Base-by-base conservation (phyloP, 1,140 invertebrate genomes). In the Drosophila nigrodunni region DNA sequence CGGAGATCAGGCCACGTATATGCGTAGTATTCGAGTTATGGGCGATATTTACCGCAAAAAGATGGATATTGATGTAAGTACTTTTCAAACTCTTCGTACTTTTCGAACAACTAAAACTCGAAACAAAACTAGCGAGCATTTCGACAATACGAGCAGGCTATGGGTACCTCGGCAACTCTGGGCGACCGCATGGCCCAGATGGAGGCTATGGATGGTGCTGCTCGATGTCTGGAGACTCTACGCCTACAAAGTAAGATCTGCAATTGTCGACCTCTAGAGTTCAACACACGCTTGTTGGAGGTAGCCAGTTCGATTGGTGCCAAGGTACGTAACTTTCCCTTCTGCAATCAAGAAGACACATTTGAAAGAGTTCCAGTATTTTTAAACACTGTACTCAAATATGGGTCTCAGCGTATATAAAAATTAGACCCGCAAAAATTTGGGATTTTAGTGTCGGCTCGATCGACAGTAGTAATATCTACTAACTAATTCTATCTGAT, bases 201-300 rank as follows among this genome's bases (percentile, higher is more conserved):
- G 96, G 96, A 97, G 90, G 96, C 96, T 0, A 97, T 97, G 96
- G 96, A 97, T 80, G 96, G 96, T 1, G 96, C 96, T 0, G 96
- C 96, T 0, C 93, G 96, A 35, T 97, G 96, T 80, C 92, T 97
- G 37, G 96, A 97, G 90, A 95, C 95, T 3, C 92, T 97, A 6
- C 93, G 96, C 68, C 91, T 92, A 7, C 96, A 97, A 78, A 96
- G 96, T 82, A 95, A 96, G 88, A 97, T 97, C 76, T 97, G 96
- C 92, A 96, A 97, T 92, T 97, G 96, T 91, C 94, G 96, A 39
- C 96, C 96, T 6, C 93, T 97, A 21, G 96, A 97, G 91, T 97
- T 97, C 90, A 97, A 97, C 91, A 96, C 96, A 0, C 94, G 96
- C 62, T 92, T 97, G 6, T 92, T 97, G 67, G 96, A 97, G 92